These are phyloP conservation scores for Ictalurus furcatus DNA, from an alignment of 2,113 vertebrate species.

Conservation along the genomic window DNA sequence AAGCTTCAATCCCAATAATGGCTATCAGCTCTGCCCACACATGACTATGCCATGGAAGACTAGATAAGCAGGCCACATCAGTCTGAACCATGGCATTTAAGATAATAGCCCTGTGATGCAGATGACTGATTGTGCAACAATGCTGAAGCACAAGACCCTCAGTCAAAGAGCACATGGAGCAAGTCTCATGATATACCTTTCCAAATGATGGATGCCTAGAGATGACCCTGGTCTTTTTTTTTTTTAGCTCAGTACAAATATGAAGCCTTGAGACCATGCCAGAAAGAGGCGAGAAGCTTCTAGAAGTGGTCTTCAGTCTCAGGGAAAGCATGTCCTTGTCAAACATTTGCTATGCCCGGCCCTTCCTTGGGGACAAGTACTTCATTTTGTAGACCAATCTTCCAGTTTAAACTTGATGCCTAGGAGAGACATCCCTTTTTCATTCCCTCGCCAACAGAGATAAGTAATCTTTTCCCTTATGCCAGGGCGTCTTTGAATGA, in stretches of 20 bases:
- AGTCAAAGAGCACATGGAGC: slow-evolving; percentile 6
- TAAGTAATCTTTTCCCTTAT: slow-evolving; percentile 24
- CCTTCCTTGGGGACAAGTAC: slow-evolving; percentile 28
- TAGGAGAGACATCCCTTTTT: slow-evolving; percentile 30
- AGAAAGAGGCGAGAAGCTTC: slow-evolving; percentile 4
- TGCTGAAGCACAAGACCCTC: slow-evolving; percentile 3
- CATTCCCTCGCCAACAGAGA: slow-evolving; percentile 11
- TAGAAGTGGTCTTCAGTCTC: not conserved
- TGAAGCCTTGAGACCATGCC: not conserved
- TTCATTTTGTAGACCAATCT: slow-evolving; percentile 45
- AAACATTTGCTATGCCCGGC: slow-evolving; percentile 14
- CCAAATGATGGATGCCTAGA: not conserved
- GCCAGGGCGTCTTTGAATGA: slow-evolving; percentile 9
- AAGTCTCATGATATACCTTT: not conserved
- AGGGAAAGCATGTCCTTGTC: slow-evolving; percentile 29
- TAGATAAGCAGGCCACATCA: slow-evolving; percentile 16
- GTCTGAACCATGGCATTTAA: not conserved
- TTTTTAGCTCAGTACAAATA: slow-evolving; percentile 18
- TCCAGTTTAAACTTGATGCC: slow-evolving; percentile 28
- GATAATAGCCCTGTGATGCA: not conserved
- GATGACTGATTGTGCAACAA: not conserved
- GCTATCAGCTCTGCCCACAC: slow-evolving; percentile 24
- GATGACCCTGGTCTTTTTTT: not conserved
- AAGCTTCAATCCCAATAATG: slow-evolving; percentile 19
- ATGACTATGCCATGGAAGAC: not conserved